A percentile compares a stretch with the other conserved stretches of the same genome.
phyloP scores from a whole-genome alignment of 53 echinoderm and acorn worm species.

The Stichopus horrens region DNA sequence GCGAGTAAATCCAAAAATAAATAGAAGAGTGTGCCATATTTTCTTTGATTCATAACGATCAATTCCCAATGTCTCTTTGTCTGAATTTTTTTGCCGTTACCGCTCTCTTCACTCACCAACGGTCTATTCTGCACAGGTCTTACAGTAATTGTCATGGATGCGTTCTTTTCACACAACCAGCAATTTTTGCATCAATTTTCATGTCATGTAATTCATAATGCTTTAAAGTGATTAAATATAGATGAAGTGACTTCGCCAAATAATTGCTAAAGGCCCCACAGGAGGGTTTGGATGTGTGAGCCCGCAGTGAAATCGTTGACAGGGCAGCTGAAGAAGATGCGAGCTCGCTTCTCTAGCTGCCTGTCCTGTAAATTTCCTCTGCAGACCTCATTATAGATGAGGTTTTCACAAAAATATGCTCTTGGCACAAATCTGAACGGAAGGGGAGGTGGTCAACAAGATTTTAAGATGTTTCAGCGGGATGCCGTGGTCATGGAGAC shows the following conservation, averaged over 20 bases:
- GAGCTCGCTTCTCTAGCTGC: background rate
- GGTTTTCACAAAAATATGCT: background rate
- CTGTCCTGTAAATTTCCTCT: background rate
- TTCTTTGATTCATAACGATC: too few species aligned
- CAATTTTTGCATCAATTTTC: background rate
- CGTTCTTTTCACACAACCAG: background rate
- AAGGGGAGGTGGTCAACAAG: slow-evolving; percentile 27
- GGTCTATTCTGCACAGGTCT: too few species aligned
- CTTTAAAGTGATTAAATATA: slow-evolving; percentile 9
- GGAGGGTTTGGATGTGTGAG: background rate
- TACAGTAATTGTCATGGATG: background rate
- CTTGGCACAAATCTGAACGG: slow-evolving; percentile 1
- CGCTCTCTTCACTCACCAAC: too few species aligned
- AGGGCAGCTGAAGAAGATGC: background rate
- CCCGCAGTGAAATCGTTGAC: background rate
- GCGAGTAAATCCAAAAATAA: too few species aligned
- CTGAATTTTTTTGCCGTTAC: too few species aligned
- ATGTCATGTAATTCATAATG: background rate
- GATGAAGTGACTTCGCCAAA: background rate
- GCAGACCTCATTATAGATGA: slow-evolving; percentile 7
- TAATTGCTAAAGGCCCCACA: slow-evolving; percentile 16
- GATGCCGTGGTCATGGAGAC: slow-evolving; percentile 26
- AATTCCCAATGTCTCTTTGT: too few species aligned
- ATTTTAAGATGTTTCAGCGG: slow-evolving; percentile 26
- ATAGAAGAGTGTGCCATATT: too few species aligned